A percentile compares a stretch with the other conserved stretches of the same genome.
Evolutionary conservation across 1,140 invertebrate species (phyloP).

Genomic region (Rhopalosiphum padi): DNA sequence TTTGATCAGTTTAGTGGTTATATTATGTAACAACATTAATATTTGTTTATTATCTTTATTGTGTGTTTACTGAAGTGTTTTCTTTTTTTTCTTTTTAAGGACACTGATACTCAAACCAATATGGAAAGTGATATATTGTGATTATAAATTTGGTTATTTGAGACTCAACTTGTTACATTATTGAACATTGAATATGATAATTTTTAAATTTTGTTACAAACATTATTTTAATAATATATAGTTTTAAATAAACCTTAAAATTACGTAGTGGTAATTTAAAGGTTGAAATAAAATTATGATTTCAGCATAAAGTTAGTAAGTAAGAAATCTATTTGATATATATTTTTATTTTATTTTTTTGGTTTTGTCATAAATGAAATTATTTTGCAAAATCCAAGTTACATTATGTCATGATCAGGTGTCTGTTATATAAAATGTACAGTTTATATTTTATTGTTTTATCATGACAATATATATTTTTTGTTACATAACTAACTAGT

Average conservation of each 20-base stretch:
- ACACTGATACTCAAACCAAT: slow-evolving; percentile 48
- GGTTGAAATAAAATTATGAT: slow-evolving; percentile 17
- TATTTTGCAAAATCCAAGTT: slow-evolving; percentile 21
- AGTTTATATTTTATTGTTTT: slow-evolving; percentile 55
- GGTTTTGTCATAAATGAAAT: slow-evolving; percentile 2
- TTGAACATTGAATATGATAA: slow-evolving; percentile 44
- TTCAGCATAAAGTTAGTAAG: neutral
- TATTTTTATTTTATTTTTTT: neutral
- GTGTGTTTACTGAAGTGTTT: neutral
- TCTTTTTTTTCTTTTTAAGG: slow-evolving; percentile 34
- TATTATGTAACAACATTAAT: neutral
- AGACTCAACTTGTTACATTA: slow-evolving; percentile 26
- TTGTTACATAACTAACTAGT: slow-evolving; percentile 52
- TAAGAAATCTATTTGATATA: slow-evolving; percentile 7
- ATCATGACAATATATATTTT: slow-evolving; percentile 48
- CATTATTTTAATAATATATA: slow-evolving; percentile 41
- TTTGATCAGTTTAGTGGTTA: neutral
- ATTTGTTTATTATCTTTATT: neutral
- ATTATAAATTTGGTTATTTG: slow-evolving; percentile 46
- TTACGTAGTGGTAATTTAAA: neutral
- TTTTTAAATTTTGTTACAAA: slow-evolving; percentile 57
- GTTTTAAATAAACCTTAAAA: slow-evolving; percentile 12
- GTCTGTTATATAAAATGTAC: slow-evolving; percentile 54
- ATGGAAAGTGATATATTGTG: slow-evolving; percentile 58
- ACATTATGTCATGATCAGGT: slow-evolving; percentile 40